Evolutionary conservation across 2,113 vertebrate genomes (phyloP).

Genomic region (Capreolus pygargus): DNA sequence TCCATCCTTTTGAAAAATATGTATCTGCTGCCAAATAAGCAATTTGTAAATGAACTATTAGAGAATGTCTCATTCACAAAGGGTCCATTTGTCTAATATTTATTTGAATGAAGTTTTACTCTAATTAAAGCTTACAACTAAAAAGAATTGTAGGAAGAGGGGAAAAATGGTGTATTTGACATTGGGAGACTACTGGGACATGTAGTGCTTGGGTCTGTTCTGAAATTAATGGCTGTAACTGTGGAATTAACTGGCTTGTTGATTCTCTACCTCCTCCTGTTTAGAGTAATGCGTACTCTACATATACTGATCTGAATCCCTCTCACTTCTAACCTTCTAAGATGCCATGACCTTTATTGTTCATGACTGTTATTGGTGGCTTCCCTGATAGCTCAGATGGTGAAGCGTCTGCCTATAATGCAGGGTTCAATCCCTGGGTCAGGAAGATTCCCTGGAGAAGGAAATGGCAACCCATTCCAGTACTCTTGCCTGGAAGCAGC

Average conservation of each 20-base stretch:
- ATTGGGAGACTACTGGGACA: background rate
- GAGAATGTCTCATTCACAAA: background rate
- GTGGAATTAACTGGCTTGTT: background rate
- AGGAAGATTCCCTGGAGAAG: background rate
- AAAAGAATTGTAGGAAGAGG: background rate
- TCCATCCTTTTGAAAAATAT: background rate
- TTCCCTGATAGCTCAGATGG: background rate
- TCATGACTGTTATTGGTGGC: background rate
- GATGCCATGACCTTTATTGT: background rate
- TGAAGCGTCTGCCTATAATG: background rate
- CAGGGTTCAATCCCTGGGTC: background rate
- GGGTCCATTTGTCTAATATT: background rate
- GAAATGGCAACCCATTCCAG: background rate
- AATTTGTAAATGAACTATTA: background rate
- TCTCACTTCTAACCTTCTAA: background rate
- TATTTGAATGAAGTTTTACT: background rate
- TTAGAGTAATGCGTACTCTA: background rate
- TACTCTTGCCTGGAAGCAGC: too few relatives aligned
- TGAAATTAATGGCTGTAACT: background rate
- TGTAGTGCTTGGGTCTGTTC: background rate
- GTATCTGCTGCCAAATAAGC: background rate
- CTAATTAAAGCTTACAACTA: background rate
- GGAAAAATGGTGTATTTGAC: background rate
- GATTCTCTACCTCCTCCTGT: background rate
- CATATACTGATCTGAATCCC: background rate